Base-by-base conservation (phyloP, 1,140 invertebrate genomes). In the Ceratoteleas bidentatus region DNA sequence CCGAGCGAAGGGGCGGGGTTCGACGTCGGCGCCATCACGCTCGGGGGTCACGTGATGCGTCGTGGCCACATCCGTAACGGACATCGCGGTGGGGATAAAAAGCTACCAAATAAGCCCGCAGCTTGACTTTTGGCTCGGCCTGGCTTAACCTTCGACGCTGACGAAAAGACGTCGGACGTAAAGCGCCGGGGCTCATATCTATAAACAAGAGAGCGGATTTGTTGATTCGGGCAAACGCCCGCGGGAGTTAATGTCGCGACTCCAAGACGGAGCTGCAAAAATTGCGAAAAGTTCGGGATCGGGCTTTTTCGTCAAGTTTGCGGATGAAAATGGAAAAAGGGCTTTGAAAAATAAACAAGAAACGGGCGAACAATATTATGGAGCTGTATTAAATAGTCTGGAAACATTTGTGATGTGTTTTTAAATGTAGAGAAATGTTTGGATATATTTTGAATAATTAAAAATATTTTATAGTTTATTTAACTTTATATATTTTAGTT, bases 141-240 rank as follows among this genome's bases (percentile, higher is more conserved):
- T 65, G 52, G 60, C 75, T 78, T 78, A 78, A 78, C 75, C 75
- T 77, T 77, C 65, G 65, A 49, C 52, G 65, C 52, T 70, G 75
- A 70, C 75, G 75, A 65, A 69, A 77, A 64, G 74, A 69, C 74
- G 74, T 43, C 65, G 45, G 49, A 40, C 73, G 15, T 64, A 62
- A 76, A 68, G 64, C 73, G 9, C 14, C 13, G 10, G n/a, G 54
- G 33, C 53, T 66, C 56, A 68, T 76, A 76, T 61, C 73, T 61
- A 68, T 36, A 54, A 66, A 61, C 62, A 68, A 76, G 62, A 43
- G 34, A 52, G 56, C 52, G 62, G 56, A 76, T 76, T 76, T 76
- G 73, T 76, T 66, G 61, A 66, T 68, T 76, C 60, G 58, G 32
- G 47, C 66, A 66, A 65, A 75, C 54, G 54, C 61, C 9, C 53